phyloP scores from a whole-genome alignment of 2,888 invertebrate species.

The Eupithecia dodoneata region DNA sequence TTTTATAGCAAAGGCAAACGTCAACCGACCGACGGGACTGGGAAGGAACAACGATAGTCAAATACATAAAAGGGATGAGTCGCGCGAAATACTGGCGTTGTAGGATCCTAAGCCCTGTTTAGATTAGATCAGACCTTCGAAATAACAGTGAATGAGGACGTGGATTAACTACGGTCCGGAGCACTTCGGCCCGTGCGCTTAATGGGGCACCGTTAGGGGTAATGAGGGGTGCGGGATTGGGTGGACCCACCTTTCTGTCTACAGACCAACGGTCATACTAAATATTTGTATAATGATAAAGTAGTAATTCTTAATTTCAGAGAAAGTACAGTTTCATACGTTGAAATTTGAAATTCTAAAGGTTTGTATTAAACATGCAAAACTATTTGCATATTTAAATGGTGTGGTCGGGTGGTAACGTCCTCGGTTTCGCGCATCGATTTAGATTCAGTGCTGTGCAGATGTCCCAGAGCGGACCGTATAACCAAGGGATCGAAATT shows the following conservation, averaged over 20 bases:
- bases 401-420: slow-evolving; percentile 49
- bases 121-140: slow-evolving; percentile 84
- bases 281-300: slow-evolving; percentile 38
- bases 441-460: slow-evolving; percentile 61
- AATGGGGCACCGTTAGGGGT: slow-evolving; percentile 81
- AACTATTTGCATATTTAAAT: slow-evolving; percentile 50
- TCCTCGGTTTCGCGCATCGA: slow-evolving; percentile 59
- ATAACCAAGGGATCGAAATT: slow-evolving; percentile 74
- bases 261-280: slow-evolving; percentile 35
- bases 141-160: slow-evolving; percentile 85
- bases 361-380: slow-evolving; percentile 44
- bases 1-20: slow-evolving; percentile 76
- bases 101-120: slow-evolving; percentile 83
- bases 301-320: slow-evolving; percentile 23
- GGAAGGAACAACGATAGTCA: slow-evolving; percentile 74
- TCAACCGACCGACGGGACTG: slow-evolving; percentile 66
- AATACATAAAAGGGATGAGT: slow-evolving; percentile 82
- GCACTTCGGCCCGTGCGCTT: slow-evolving; percentile 81
- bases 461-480: slow-evolving; percentile 63
- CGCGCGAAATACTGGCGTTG: slow-evolving; percentile 81
- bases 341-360: slow-evolving; percentile 38
- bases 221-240: slow-evolving; percentile 76
- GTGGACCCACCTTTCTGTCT: slow-evolving; percentile 47
- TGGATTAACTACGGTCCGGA: slow-evolving; percentile 84
- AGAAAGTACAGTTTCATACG: slow-evolving; percentile 22